Base-by-base conservation (phyloP, 2,113 vertebrate species). In the Erpornis zantholeuca region DNA sequence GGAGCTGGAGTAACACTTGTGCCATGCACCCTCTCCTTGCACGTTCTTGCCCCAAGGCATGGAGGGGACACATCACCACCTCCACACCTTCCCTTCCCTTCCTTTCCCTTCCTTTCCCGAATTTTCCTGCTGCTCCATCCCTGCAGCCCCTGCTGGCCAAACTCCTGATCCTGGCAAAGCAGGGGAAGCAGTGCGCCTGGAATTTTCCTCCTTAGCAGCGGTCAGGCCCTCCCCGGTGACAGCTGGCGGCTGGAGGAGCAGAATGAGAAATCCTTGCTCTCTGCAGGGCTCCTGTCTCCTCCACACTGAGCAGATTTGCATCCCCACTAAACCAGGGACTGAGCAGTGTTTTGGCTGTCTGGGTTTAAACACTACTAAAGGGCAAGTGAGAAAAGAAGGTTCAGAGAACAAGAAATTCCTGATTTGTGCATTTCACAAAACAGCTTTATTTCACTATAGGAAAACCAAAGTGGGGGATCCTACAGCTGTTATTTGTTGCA, bases 1-100 rank as follows among this genome's bases (percentile, higher is more conserved):
- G 1, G 11, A 72, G 6, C 18, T 5, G 9, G 45, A 73, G 59
- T 27, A 59, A 3, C 31, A 0, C 27, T 4, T 2, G 38, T 7
- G 53, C 57, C 31, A 2, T 5, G 29, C 25, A 2, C 27, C 17
- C 3, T 1, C 17, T 54, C 36, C 57, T 3, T 20, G 57, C 25
- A 9, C 6, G 10, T 5, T 49, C 44, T 36, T 33, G 52, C 63
- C 2, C 11, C 45, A 1, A 2, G 45, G 33, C 56, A 18, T 2
- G 2, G 53, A 35, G n/a, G 20, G 17, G 12, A n/a, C n/a, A 19
- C 83, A 33, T 4, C 38, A 4, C 1, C 44, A 18, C 21, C 52
- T 15, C 29, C 50, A 6, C 33, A 11, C 38, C 54, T 56, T 3
- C 4, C 23, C 52, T 65, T 12, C 66, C 36, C 28, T 69, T n/a